Percentiles rank a stretch among this genome's conserved stretches.
Conservation (phyloP, 2,797 vertebrate genomes). For the Sus cebifrons region DNA sequence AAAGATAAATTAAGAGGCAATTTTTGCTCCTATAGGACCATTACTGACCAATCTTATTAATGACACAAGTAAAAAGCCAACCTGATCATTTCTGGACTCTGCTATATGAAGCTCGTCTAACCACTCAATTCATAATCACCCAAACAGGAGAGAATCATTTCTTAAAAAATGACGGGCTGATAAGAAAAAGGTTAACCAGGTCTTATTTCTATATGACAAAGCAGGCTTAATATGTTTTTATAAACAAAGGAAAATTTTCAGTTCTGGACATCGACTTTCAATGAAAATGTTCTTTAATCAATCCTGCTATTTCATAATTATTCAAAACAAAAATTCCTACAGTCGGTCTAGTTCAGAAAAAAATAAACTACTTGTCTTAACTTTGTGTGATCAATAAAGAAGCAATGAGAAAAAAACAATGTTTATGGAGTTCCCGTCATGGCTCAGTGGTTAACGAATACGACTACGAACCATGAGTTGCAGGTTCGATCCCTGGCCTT, state of each 20-base stretch:
- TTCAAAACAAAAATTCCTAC: constrained; percentile 59
- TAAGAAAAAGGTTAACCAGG: constrained; percentile 70
- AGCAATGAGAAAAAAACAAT: not conserved
- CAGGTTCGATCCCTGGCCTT: too few species aligned
- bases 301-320: constrained; percentile 60
- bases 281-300: constrained; percentile 59
- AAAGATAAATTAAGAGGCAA: constrained; percentile 65
- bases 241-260: constrained; percentile 46
- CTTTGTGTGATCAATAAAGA: constrained; percentile 39
- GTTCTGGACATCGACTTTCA: constrained; percentile 54
- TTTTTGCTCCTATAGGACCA: constrained; percentile 38
- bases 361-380: constrained; percentile 56
- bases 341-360: constrained; percentile 8
- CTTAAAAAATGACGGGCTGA: not conserved
- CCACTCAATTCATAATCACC: constrained; percentile 31
- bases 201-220: constrained; percentile 62
- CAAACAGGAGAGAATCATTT: constrained; percentile 48
- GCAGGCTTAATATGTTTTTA: constrained; percentile 9
- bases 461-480: too few species aligned
- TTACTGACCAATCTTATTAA: constrained; percentile 63
- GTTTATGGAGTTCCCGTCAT: too few species aligned
- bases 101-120: constrained; percentile 53
- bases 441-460: too few species aligned
- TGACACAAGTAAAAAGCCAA: constrained; percentile 50
- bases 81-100: constrained; percentile 33